Evolutionary conservation across 2,113 vertebrate genomes (phyloP).

Genomic region (Odocoileus virginianus): DNA sequence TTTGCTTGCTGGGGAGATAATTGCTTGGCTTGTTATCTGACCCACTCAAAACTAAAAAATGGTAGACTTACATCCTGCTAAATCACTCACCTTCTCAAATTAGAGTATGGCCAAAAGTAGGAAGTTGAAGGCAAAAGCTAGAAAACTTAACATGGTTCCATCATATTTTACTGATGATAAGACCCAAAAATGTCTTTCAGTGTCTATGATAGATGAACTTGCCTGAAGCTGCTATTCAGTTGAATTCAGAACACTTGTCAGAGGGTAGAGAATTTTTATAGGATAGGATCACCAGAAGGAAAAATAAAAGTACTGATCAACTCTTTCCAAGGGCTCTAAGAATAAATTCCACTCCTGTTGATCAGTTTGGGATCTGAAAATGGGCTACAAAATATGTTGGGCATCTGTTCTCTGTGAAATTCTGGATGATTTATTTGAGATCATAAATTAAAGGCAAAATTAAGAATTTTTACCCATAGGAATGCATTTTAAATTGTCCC

Average conservation of each 20-base stretch:
- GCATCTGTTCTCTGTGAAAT: not conserved
- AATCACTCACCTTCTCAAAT: conserved; percentile 59
- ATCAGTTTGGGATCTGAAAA: conserved; percentile 45
- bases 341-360: conserved; percentile 39
- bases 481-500: not conserved
- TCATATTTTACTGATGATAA: conserved; percentile 33
- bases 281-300: not conserved
- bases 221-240: conserved; percentile 54
- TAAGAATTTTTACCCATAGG: not conserved
- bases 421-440: conserved; percentile 13
- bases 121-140: conserved; percentile 34
- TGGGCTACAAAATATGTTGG: not conserved
- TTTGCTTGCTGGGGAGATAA: conserved; percentile 62
- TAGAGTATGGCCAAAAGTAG: conserved; percentile 46
- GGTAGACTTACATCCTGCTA: not conserved
- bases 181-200: conserved; percentile 17
- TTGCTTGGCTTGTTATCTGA: conserved; percentile 58
- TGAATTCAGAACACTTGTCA: conserved; percentile 64
- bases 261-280: conserved; percentile 15
- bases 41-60: conserved; percentile 44
- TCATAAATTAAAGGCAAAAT: not conserved
- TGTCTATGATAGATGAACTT: conserved; percentile 41
- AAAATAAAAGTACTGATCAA: not conserved
- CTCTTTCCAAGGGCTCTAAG: not conserved
- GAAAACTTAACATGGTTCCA: conserved; percentile 41